Evolutionary conservation across 2,888 invertebrate species (phyloP).

Genomic region (Dasypogon diadema): DNA sequence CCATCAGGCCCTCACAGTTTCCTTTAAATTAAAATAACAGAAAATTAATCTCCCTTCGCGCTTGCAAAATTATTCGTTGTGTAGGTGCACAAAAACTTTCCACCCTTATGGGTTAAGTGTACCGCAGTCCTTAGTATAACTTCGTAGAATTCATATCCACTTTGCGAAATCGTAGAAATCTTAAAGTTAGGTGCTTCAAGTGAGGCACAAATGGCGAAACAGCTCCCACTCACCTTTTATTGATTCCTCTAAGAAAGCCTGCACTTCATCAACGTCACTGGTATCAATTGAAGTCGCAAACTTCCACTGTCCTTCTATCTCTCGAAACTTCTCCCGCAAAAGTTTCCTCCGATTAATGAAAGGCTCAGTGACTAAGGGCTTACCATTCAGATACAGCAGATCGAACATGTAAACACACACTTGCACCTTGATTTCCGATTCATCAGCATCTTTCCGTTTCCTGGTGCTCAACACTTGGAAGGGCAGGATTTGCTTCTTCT

Average conservation of each 20-base stretch:
- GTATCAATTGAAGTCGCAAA: constrained; percentile 90
- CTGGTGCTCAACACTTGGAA: constrained; percentile 96
- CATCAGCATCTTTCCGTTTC: constrained; percentile 85
- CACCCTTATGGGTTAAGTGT: too few relatives aligned
- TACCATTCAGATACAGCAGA: constrained; percentile 90
- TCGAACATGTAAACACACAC: constrained; percentile 98
- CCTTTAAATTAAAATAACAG: constrained; percentile 70
- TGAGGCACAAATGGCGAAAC: too few relatives aligned
- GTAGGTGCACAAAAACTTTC: too few relatives aligned
- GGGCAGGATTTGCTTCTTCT: constrained; percentile 89
- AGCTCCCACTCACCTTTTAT: constrained; percentile 84
- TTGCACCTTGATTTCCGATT: constrained; percentile 73
- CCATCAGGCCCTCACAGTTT: constrained; percentile 99
- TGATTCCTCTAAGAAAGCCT: constrained; percentile 93
- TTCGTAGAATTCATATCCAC: too few relatives aligned
- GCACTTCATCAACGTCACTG: constrained; percentile 88
- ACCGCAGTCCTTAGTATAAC: too few relatives aligned
- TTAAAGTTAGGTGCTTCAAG: too few relatives aligned
- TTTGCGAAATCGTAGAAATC: too few relatives aligned
- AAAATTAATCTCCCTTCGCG: too few relatives aligned
- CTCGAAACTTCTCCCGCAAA: constrained; percentile 78
- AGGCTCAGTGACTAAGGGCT: constrained; percentile 82
- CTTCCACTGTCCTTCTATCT: constrained; percentile 84
- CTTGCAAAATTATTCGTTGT: too few relatives aligned
- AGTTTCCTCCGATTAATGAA: constrained; percentile 81